Base-by-base conservation (phyloP, 2,888 invertebrate species). In the Meiosimyza decipiens region DNA sequence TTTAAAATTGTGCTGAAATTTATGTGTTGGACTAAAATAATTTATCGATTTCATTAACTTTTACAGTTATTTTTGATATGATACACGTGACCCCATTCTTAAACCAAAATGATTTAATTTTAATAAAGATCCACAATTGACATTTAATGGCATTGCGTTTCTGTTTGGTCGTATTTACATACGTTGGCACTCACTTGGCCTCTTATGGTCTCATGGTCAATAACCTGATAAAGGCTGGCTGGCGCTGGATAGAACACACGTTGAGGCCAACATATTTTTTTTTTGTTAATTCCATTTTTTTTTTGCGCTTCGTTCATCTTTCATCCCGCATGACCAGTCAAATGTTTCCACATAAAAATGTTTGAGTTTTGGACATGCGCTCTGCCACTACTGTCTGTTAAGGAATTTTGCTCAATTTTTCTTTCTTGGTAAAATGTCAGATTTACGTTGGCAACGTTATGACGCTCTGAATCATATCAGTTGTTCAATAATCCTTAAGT, bases 241-340 rank as follows among this genome's bases (percentile, higher is more conserved):
- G 18, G 55, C 18, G 13, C n/a, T 18, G 55, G 55, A 55, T 16
- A 16, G 13, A 22, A 55, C 16, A 22, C 18, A 22, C 40, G 40
- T 16, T 22, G 55, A 55, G 55, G 64, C 64, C 64, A 64, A 64
- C 64, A 64, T 54, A 54, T 54, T 13, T 54, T 51, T 54, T 13
- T 54, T 51, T 28, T n/a, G n/a, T 28, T 28, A 5, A 15, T 15
- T 2, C n/a, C 6, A 28, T 18, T 55, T 3, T 40, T 49, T n/a
- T 51, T 11, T 49, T 51, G 50, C 40, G 40, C 40, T 22, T 51
- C 22, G 51, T 51, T 64, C 13, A 12, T 50, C 12, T 50, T 64
- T 13, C 22, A 51, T 18, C 5, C 64, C 50, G 64, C 63, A 49
- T 63, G 63, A 63, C 63, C 63, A 57, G 57, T 57, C 57, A 57